A percentile compares a stretch with the other conserved stretches of the same genome.
Evolutionary conservation across 2,113 vertebrate species (phyloP).

Genomic region (Zapus hudsonius): DNA sequence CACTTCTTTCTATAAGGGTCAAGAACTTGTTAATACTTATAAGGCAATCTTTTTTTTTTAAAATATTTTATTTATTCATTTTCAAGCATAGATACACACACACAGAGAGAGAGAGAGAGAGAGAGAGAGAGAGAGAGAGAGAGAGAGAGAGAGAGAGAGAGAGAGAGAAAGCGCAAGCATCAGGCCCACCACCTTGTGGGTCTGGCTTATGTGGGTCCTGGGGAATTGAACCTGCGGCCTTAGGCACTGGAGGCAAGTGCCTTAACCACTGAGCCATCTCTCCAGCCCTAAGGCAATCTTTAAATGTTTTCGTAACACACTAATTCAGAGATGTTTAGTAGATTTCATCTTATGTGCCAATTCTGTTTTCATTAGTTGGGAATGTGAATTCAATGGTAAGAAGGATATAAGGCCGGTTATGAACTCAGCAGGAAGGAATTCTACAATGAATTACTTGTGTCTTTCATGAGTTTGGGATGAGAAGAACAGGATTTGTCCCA

Average conservation of each 20-base stretch:
- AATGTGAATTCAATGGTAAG: not conserved
- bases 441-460: conserved; percentile 13
- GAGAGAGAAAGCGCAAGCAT: too few relatives aligned
- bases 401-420: not conserved
- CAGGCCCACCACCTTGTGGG: too few relatives aligned
- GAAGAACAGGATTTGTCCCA: not conserved
- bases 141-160: too few relatives aligned
- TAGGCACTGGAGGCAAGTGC: too few relatives aligned
- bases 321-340: not conserved
- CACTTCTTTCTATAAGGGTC: not conserved
- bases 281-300: not conserved
- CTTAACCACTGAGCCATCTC: too few relatives aligned
- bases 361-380: conserved; percentile 1
- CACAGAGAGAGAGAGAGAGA: too few relatives aligned
- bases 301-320: not conserved
- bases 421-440: conserved; percentile 21
- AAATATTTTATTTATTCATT: too few relatives aligned
- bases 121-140: too few relatives aligned
- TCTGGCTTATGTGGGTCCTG: too few relatives aligned
- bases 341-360: not conserved
- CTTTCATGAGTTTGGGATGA: conserved; percentile 24
- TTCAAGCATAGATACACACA: too few relatives aligned
- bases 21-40: conserved; percentile 34
- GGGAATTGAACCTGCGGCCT: too few relatives aligned
- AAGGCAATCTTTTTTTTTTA: not conserved